These are phyloP conservation scores for Merodon equestris DNA, from an alignment of 2,888 invertebrate genomes.

Conservation along the genomic window DNA sequence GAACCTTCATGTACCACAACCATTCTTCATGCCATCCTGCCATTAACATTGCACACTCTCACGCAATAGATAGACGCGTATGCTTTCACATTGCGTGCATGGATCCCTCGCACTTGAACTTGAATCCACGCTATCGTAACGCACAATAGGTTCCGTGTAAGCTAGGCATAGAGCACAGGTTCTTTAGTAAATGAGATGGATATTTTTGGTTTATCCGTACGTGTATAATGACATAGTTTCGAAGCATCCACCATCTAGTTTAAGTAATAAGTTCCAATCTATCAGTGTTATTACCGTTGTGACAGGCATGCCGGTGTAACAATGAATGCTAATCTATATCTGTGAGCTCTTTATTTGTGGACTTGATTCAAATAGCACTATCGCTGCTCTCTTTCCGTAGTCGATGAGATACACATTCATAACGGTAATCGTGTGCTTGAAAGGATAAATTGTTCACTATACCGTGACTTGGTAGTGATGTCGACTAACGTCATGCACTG, in stretches of 20 bases:
- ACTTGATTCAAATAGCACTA: no score
- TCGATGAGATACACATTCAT: constrained; percentile 1
- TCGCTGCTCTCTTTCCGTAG: no score
- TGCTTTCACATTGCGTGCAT: constrained; percentile 17
- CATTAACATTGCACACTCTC: no score
- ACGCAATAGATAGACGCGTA: background rate
- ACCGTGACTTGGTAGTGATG: background rate
- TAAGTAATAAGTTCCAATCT: no score
- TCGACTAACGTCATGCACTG: background rate
- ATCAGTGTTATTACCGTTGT: no score
- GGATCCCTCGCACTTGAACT: constrained; percentile 30
- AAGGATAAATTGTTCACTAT: background rate
- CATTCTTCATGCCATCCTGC: background rate
- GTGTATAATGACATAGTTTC: no score
- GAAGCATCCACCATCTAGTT: no score
- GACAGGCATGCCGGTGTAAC: no score
- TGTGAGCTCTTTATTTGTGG: no score
- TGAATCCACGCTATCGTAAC: constrained; percentile 9
- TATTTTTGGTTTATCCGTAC: no score
- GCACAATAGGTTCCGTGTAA: constrained; percentile 14
- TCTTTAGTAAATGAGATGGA: background rate
- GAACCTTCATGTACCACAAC: background rate
- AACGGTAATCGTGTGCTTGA: background rate
- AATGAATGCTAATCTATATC: no score
- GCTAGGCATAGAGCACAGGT: constrained; percentile 10